Percentiles rank a stretch among this genome's conserved stretches.
Conservation (phyloP, 2,888 invertebrate species). For the Drosophila imparisetae region DNA sequence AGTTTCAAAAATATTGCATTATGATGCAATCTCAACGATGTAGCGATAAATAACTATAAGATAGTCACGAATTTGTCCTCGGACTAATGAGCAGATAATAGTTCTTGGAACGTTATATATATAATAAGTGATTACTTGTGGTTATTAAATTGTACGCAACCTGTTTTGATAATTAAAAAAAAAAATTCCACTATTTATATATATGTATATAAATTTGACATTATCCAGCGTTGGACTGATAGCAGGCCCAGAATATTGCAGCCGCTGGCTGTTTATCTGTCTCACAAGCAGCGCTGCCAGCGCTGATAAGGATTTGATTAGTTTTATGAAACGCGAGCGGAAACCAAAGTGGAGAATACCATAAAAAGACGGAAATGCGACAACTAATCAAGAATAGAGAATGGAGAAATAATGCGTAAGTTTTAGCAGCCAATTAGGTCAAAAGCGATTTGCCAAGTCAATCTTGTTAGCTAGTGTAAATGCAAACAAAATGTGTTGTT, state of each 20-base stretch:
- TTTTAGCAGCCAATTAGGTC: slow-evolving; percentile 8
- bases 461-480: slow-evolving; percentile 45
- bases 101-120: slow-evolving; percentile 13
- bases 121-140: background rate
- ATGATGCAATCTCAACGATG: slow-evolving; percentile 36
- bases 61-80: slow-evolving; percentile 20
- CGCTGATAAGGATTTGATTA: slow-evolving; percentile 43
- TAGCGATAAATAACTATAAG: slow-evolving; percentile 17
- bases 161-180: slow-evolving; percentile 5
- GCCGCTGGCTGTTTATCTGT: slow-evolving; percentile 48
- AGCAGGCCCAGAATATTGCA: slow-evolving; percentile 11
- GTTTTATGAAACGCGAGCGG: slow-evolving; percentile 25
- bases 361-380: slow-evolving; percentile 50
- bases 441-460: slow-evolving; percentile 8
- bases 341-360: slow-evolving; percentile 22
- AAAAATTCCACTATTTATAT: background rate
- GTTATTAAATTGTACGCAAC: slow-evolving; percentile 1
- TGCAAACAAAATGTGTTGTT: slow-evolving; percentile 20
- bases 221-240: slow-evolving; percentile 48
- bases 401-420: background rate
- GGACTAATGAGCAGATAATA: slow-evolving; percentile 41
- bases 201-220: slow-evolving; percentile 1
- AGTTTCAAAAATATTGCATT: slow-evolving; percentile 12
- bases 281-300: slow-evolving; percentile 29
- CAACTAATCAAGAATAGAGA: slow-evolving; percentile 13